These are phyloP conservation scores for Perithous albicinctus DNA, from an alignment of 2,888 invertebrate species.

Conservation along the genomic window DNA sequence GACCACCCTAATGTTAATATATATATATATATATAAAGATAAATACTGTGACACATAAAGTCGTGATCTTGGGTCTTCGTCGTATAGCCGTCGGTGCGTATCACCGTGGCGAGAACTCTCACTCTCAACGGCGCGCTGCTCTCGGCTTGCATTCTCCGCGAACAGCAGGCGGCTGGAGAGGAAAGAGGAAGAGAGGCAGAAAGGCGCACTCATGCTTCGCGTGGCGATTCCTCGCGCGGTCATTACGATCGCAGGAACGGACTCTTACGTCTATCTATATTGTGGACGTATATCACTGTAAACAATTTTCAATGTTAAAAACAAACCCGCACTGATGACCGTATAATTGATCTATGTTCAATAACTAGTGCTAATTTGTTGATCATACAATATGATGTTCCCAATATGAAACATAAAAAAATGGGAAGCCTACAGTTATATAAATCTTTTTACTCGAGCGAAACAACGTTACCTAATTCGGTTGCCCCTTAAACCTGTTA, in stretches of 20 bases:
- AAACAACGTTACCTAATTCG: too few species aligned
- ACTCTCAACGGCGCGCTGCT: slow-evolving; percentile 59
- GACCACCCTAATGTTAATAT: background rate
- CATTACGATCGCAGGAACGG: background rate
- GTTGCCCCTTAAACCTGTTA: too few species aligned
- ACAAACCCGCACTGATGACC: too few species aligned
- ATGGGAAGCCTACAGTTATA: too few species aligned
- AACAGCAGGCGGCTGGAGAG: too few species aligned
- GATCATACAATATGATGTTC: too few species aligned
- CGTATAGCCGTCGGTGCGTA: slow-evolving; percentile 30
- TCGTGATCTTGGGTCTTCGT: slow-evolving; percentile 16
- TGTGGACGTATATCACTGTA: background rate
- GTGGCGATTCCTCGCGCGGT: background rate
- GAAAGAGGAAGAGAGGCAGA: slow-evolving; percentile 3
- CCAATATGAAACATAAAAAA: too few species aligned
- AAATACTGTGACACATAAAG: slow-evolving; percentile 11
- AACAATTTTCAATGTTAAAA: too few species aligned
- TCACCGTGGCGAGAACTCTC: slow-evolving; percentile 62
- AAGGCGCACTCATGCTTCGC: slow-evolving; percentile 15
- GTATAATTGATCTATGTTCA: too few species aligned
- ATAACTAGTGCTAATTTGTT: too few species aligned
- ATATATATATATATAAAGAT: background rate
- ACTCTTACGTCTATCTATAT: slow-evolving; percentile 1
- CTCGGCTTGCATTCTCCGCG: slow-evolving; percentile 44
- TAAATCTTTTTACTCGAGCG: too few species aligned